Conservation (phyloP, 1,140 invertebrate species). For the Drosophila sturtevanti region DNA sequence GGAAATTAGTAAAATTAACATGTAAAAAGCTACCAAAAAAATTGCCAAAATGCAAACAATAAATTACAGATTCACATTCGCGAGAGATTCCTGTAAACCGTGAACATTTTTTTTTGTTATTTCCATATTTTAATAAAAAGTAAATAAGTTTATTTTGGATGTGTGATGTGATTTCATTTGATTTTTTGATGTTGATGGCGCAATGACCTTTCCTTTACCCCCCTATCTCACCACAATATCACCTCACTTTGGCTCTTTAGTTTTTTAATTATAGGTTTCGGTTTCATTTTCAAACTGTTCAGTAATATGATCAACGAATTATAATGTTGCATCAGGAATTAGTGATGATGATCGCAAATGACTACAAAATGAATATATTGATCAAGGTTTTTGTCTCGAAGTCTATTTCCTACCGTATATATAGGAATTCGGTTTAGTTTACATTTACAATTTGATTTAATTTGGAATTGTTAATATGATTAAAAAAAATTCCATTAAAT, state of each 20-base stretch:
- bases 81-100: slow-evolving; percentile 29
- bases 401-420: too few relatives aligned
- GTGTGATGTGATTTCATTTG: slow-evolving; percentile 22
- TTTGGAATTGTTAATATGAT: too few relatives aligned
- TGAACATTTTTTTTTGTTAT: background rate
- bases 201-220: slow-evolving; percentile 50
- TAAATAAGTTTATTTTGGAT: background rate
- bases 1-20: slow-evolving; percentile 42
- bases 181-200: slow-evolving; percentile 52
- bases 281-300: background rate
- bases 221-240: too few relatives aligned
- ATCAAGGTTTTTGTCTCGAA: background rate
- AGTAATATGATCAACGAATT: background rate
- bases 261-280: slow-evolving; percentile 53
- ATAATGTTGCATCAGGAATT: background rate
- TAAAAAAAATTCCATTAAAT: too few relatives aligned
- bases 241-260: background rate
- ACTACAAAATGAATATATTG: background rate
- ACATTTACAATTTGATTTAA: too few relatives aligned
- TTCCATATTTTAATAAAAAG: background rate
- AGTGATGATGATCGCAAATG: background rate
- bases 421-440: too few relatives aligned
- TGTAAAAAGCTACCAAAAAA: slow-evolving; percentile 23
- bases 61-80: background rate
- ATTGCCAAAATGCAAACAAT: slow-evolving; percentile 37